Base-by-base conservation (phyloP, 1,140 invertebrate species). In the Drosophila willistoni region DNA sequence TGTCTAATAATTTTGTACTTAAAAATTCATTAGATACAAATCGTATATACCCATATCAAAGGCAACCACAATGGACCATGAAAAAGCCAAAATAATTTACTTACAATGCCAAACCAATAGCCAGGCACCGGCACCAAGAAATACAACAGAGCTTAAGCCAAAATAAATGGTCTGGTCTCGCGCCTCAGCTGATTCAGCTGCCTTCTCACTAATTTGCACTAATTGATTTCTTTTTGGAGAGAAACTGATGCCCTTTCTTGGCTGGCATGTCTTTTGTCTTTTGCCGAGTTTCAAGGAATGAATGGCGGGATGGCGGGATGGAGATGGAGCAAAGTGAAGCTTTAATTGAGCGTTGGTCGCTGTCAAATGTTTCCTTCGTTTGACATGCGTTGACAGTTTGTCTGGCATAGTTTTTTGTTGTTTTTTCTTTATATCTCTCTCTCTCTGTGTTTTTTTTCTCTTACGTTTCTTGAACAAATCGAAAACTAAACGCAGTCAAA, bases 401-500 rank as follows among this genome's bases (percentile, higher is more conserved):
- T 68, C 73, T 68, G 33, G 51, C 47, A 68, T 69, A 71, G 54
- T 64, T 71, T 64, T 64, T 70, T 60, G 22, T n/a, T 12, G 33
- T 63, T 41, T 62, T 47, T 64, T 64, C 57, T 64, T 54, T n/a
- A n/a, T n/a, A n/a, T n/a, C n/a, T 64, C 77, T 66, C 79, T 80
- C 66, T 68, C 64, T 65, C 68, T 68, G 39, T 71, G 66, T 76
- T 59, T 47, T 47, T 47, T 9, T 47, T 19, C 6, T 17, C 6
- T 29, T 29, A 29, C 6, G 14, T 9, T 47, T 12, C 36, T 66
- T 77, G 54, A 71, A 55, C 73, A 87, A 87, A 87, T 87, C 83
- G 83, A 87, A 87, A 87, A 87, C 84, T 89, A 80, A 86, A 78
- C 73, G 83, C 83, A 83, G 83, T 87, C 83, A 87, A 87, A 87